Percentiles rank a stretch among this genome's conserved stretches.
These are phyloP conservation scores for Centropyge bicolor DNA, from an alignment of 2,797 vertebrate species.

Conservation along the genomic window DNA sequence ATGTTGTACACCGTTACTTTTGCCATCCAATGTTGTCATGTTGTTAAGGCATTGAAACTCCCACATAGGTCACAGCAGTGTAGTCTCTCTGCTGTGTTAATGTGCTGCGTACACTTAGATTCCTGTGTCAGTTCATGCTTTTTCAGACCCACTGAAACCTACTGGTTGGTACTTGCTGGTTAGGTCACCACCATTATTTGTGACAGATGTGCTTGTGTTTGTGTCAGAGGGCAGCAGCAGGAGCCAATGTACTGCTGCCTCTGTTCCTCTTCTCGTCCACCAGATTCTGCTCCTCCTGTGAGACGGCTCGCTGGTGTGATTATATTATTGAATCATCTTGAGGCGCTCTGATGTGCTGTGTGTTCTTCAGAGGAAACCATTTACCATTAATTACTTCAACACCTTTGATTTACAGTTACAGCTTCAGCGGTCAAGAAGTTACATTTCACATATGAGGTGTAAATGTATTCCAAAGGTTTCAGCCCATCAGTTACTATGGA, in stretches of 20 bases:
- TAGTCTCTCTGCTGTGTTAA: not conserved
- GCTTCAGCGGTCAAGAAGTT: not conserved
- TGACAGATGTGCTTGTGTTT: not conserved
- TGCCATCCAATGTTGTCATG: no score
- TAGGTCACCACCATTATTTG: not conserved
- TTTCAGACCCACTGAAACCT: no score
- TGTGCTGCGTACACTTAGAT: no score
- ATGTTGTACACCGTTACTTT: no score
- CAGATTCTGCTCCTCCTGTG: constrained; percentile 1
- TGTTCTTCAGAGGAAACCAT: not conserved
- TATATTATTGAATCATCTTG: not conserved
- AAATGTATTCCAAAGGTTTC: not conserved
- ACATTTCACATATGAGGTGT: not conserved
- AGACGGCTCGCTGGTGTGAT: not conserved
- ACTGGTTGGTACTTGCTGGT: no score
- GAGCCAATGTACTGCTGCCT: not conserved
- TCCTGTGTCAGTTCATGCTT: not conserved
- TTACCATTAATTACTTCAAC: not conserved
- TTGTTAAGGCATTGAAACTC: no score
- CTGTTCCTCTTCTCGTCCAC: not conserved
- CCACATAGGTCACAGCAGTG: not conserved
- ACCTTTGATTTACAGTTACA: not conserved
- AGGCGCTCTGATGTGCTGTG: not conserved
- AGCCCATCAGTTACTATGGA: not conserved
- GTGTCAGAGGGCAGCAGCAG: not conserved